Evolutionary conservation across 2,888 invertebrate genomes (phyloP).

Genomic region (Spodoptera littoralis): DNA sequence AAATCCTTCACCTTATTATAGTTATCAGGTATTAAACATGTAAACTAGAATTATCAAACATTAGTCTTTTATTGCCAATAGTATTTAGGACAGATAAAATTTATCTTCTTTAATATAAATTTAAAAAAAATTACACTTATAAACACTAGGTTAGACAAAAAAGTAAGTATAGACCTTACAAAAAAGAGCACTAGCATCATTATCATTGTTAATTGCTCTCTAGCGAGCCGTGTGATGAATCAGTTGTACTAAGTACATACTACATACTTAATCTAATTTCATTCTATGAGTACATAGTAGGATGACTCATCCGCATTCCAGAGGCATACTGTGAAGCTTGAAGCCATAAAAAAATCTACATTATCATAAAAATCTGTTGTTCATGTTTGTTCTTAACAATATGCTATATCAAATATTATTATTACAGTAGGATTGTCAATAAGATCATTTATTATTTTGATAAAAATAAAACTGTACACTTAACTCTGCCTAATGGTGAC

Average conservation of each 20-base stretch:
- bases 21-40: too few species aligned
- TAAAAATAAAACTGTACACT: not conserved
- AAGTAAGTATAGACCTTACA: too few species aligned
- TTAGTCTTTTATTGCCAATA: not conserved
- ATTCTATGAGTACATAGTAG: conserved; percentile 42
- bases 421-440: not conserved
- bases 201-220: conserved; percentile 19
- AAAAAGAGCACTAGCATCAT: not conserved
- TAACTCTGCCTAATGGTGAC: too few species aligned
- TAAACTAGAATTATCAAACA: too few species aligned
- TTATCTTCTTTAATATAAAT: too few species aligned
- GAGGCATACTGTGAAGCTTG: conserved; percentile 28
- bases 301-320: conserved; percentile 61
- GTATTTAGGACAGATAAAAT: not conserved
- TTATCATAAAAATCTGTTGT: conserved; percentile 32
- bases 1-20: too few species aligned
- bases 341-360: conserved; percentile 50
- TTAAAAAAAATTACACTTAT: too few species aligned
- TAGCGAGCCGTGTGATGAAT: conserved; percentile 45
- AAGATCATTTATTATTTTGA: conserved; percentile 5
- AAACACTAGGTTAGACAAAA: too few species aligned
- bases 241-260: conserved; percentile 40
- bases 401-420: conserved; percentile 8
- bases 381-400: conserved; percentile 5
- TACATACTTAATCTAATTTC: conserved; percentile 57